A percentile compares a stretch with the other conserved stretches of the same genome.
phyloP scores from a whole-genome alignment of 2,888 invertebrate species.

The Syrphus vitripennis region DNA sequence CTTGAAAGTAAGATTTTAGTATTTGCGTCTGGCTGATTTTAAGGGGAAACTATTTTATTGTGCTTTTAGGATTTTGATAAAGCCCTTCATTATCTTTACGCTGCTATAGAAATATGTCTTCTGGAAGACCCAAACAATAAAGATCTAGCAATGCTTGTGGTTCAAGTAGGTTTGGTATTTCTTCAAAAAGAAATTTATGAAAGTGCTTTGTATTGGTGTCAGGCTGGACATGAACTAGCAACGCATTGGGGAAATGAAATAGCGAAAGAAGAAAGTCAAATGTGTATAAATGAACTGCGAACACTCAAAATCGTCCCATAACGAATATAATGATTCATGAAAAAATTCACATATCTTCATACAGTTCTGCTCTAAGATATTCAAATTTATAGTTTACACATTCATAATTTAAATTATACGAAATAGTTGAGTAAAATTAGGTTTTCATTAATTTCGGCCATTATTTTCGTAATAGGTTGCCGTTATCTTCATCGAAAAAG shows the following conservation, averaged over 20 bases:
- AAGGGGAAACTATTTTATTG: neutral
- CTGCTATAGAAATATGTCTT: conserved; percentile 81
- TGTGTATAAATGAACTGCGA: conserved; percentile 56
- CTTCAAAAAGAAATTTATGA: conserved; percentile 77
- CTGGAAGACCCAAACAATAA: conserved; percentile 78
- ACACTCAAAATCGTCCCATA: neutral
- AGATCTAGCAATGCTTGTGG: conserved; percentile 80
- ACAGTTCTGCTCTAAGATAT: too few species aligned
- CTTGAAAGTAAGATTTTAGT: conserved; percentile 58
- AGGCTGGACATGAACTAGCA: conserved; percentile 78
- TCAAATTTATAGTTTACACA: too few species aligned
- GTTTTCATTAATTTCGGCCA: too few species aligned
- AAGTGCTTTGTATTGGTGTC: conserved; percentile 78
- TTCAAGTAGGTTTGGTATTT: conserved; percentile 80
- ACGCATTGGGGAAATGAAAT: conserved; percentile 39
- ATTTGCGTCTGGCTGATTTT: neutral
- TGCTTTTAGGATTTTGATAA: conserved; percentile 76
- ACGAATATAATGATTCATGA: neutral
- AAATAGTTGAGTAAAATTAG: too few species aligned
- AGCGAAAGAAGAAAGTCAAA: conserved; percentile 51
- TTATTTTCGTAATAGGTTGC: too few species aligned
- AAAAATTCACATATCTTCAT: too few species aligned
- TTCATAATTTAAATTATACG: too few species aligned
- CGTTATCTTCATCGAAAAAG: too few species aligned
- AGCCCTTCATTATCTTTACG: conserved; percentile 80